A percentile compares a stretch with the other conserved stretches of the same genome.
phyloP scores from a whole-genome alignment of 2,888 invertebrate species.

The Cremastobaeus sp. region DNA sequence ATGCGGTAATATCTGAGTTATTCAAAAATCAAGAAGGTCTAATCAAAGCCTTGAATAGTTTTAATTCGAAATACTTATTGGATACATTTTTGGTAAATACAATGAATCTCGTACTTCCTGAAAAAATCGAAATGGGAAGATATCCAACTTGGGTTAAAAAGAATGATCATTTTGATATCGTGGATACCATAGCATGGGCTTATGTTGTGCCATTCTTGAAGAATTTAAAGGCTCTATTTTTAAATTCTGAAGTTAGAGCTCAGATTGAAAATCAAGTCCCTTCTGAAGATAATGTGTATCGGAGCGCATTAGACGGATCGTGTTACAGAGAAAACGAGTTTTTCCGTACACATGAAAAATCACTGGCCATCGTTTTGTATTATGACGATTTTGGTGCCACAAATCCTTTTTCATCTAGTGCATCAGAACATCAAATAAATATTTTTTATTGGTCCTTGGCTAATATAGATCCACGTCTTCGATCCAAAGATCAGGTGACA shows the following conservation, averaged over 20 bases:
- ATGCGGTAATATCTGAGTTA: not conserved
- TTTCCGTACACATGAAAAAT: too few species aligned
- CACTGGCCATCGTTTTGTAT: too few species aligned
- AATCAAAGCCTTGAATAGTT: not conserved
- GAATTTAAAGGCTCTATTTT: not conserved
- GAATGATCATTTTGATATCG: not conserved
- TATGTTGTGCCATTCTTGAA: not conserved
- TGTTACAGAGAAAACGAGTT: slow-evolving; percentile 58
- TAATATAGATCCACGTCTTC: slow-evolving; percentile 6
- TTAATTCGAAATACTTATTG: slow-evolving; percentile 1
- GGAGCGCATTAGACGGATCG: slow-evolving; percentile 49
- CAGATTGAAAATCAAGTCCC: slow-evolving; percentile 40
- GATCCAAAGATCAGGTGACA: slow-evolving; percentile 13
- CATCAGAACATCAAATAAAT: slow-evolving; percentile 26
- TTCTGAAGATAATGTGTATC: slow-evolving; percentile 22
- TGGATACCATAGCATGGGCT: not conserved
- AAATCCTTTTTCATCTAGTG: too few species aligned
- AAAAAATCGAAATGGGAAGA: not conserved
- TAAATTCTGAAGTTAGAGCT: not conserved
- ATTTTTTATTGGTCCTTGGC: slow-evolving; percentile 59
- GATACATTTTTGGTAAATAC: slow-evolving; percentile 4
- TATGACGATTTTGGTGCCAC: too few species aligned
- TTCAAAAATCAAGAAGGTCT: not conserved
- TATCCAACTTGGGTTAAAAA: not conserved
- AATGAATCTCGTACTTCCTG: slow-evolving; percentile 11